Conservation (phyloP, 2,888 invertebrate species). For the Drosophila flavopinicola region DNA sequence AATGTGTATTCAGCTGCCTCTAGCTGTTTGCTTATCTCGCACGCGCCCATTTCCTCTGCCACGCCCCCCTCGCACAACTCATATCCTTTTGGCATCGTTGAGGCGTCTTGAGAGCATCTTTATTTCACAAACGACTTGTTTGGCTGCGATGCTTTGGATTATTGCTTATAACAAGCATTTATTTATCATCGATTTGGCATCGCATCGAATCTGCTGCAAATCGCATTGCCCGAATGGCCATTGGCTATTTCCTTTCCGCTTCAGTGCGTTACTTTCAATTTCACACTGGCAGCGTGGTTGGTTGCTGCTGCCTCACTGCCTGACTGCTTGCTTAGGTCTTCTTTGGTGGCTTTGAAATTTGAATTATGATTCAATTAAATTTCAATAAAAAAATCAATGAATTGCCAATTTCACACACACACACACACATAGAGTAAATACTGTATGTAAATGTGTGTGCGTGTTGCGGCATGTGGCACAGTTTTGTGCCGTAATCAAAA, state of each 20-base stretch:
- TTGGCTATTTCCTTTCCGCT: constrained; percentile 44
- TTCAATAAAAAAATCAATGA: constrained; percentile 74
- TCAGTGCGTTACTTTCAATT: constrained; percentile 45
- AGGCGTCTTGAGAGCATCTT: constrained; percentile 16
- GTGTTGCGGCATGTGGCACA: constrained; percentile 54
- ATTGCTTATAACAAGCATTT: constrained; percentile 72
- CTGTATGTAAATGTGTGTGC: background rate
- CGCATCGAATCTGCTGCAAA: constrained; percentile 49
- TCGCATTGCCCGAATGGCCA: constrained; percentile 44
- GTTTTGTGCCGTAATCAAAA: constrained; percentile 56
- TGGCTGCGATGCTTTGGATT: constrained; percentile 60
- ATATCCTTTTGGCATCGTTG: constrained; percentile 12
- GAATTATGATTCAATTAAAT: constrained; percentile 74
- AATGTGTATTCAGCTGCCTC: constrained; percentile 53
- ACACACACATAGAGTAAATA: constrained; percentile 10
- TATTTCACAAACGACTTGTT: constrained; percentile 57
- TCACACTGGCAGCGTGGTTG: constrained; percentile 22
- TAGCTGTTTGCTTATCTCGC: constrained; percentile 52
- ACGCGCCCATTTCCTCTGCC: constrained; percentile 41
- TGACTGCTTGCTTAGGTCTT: background rate
- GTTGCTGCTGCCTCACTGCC: too few species aligned
- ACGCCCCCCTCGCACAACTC: constrained; percentile 6
- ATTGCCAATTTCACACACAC: constrained; percentile 39
- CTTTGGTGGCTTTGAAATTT: constrained; percentile 25
- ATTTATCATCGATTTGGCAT: constrained; percentile 74